Conservation (phyloP, 2,888 invertebrate genomes). For the Pinctada fucata region DNA sequence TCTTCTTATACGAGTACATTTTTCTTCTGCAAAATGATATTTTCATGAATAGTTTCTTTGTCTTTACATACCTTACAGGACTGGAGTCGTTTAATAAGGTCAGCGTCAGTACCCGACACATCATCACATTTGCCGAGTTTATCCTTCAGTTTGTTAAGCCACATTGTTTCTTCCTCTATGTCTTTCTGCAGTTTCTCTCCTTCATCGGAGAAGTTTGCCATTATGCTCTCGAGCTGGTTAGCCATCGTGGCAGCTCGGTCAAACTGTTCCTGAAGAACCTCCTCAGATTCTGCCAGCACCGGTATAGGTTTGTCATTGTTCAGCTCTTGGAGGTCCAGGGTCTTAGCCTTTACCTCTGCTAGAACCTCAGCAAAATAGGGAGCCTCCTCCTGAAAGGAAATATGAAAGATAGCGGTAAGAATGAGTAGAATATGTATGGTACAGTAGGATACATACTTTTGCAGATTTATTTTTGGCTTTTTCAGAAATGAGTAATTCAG, state of each 20-base stretch:
- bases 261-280: slow-evolving; percentile 80
- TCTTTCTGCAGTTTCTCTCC: slow-evolving; percentile 66
- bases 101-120: slow-evolving; percentile 87
- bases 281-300: slow-evolving; percentile 63
- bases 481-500: too few species aligned
- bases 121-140: slow-evolving; percentile 69
- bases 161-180: slow-evolving; percentile 67
- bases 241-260: slow-evolving; percentile 85
- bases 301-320: slow-evolving; percentile 85
- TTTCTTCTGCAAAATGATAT: too few species aligned
- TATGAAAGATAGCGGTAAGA: background rate
- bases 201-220: slow-evolving; percentile 82
- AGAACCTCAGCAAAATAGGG: slow-evolving; percentile 87
- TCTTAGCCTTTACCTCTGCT: slow-evolving; percentile 87
- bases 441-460: too few species aligned
- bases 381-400: slow-evolving; percentile 81
- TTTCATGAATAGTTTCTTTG: too few species aligned
- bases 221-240: slow-evolving; percentile 85
- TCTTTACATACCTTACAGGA: slow-evolving; percentile 81
- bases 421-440: too few species aligned
- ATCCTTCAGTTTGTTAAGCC: slow-evolving; percentile 68
- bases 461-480: too few species aligned
- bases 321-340: slow-evolving; percentile 86
- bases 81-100: slow-evolving; percentile 87
- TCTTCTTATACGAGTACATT: too few species aligned